Percentiles rank a stretch among this genome's conserved stretches.
These are phyloP conservation scores for Myopa testacea DNA, from an alignment of 2,888 invertebrate species.

Conservation along the genomic window DNA sequence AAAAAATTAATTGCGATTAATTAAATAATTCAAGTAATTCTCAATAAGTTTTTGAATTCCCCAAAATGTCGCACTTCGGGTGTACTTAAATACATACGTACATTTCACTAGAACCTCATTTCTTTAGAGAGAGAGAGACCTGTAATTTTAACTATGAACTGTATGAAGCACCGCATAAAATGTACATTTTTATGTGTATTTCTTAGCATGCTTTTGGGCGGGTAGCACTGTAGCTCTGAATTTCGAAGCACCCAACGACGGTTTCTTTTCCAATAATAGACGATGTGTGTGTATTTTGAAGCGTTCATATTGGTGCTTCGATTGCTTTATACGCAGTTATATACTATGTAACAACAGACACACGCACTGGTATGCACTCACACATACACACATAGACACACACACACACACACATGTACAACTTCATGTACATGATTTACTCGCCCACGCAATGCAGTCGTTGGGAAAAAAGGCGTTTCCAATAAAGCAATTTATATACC, in stretches of 20 bases:
- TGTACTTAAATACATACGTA: too few relatives aligned
- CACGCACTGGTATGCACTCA: conserved; percentile 35
- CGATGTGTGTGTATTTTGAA: conserved; percentile 4
- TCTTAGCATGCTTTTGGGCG: conserved; percentile 15
- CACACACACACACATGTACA: conserved; percentile 34
- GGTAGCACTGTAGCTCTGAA: not conserved
- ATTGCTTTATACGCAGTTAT: conserved; percentile 9
- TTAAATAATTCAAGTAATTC: too few relatives aligned
- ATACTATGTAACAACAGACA: conserved; percentile 7
- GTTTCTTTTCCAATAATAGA: not conserved
- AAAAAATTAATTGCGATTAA: too few relatives aligned
- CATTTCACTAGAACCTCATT: too few relatives aligned
- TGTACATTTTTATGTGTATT: not conserved
- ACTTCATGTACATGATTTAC: not conserved
- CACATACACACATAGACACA: conserved; percentile 29
- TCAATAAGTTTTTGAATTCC: too few relatives aligned
- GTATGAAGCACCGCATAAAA: too few relatives aligned
- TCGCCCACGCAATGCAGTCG: not conserved
- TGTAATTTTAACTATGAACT: too few relatives aligned
- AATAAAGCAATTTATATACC: conserved; percentile 42
- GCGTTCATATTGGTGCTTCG: conserved; percentile 35
- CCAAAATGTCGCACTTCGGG: too few relatives aligned
- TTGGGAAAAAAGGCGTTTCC: conserved; percentile 50
- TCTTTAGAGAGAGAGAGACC: too few relatives aligned
- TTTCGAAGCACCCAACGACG: not conserved